Conservation (phyloP, 1,140 invertebrate genomes). For the Palaemon carinicauda region DNA sequence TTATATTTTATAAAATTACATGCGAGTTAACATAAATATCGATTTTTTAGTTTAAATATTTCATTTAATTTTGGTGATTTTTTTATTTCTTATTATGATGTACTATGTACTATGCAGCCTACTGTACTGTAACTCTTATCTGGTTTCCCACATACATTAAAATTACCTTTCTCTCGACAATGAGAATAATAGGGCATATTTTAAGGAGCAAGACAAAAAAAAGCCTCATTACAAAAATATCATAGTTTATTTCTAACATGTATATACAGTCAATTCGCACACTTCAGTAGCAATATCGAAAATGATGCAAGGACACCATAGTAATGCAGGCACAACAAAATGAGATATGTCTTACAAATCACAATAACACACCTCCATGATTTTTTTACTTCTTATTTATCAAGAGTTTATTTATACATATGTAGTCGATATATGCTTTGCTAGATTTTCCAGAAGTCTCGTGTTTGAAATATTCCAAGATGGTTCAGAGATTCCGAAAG, state of each 20-base stretch:
- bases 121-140: no score
- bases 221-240: slow-evolving; percentile 50
- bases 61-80: no score
- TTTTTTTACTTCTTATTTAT: neutral
- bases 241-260: slow-evolving; percentile 57
- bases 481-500: neutral
- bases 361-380: slow-evolving; percentile 18
- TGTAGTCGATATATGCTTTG: no score
- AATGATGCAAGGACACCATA: slow-evolving; percentile 49
- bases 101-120: neutral
- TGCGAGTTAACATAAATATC: no score
- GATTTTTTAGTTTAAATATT: no score
- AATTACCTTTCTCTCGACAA: neutral
- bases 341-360: slow-evolving; percentile 57
- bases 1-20: no score
- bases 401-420: no score
- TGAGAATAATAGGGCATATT: neutral
- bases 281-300: slow-evolving; percentile 45
- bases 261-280: slow-evolving; percentile 51
- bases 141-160: neutral
- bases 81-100: no score
- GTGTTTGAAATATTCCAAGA: no score
- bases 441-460: no score
- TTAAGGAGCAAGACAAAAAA: neutral
- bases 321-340: slow-evolving; percentile 56